Evolutionary conservation across 2,797 vertebrate species (phyloP).

Genomic region (Esox masquinongy): DNA sequence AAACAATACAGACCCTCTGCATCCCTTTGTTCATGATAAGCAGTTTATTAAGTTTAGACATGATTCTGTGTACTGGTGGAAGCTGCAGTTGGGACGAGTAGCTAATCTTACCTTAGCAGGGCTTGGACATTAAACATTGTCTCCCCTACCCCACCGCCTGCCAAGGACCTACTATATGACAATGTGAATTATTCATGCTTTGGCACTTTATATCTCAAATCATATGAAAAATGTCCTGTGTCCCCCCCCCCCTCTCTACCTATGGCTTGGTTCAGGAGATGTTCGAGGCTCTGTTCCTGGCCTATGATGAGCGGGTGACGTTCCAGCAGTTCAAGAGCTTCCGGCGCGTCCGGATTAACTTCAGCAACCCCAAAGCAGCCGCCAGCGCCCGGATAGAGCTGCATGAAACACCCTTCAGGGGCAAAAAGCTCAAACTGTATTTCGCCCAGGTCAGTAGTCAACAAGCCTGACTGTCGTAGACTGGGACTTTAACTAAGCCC

Average conservation of each 20-base stretch:
- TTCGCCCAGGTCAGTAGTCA: conserved; percentile 80
- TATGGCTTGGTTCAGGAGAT: conserved; percentile 74
- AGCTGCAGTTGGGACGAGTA: neutral
- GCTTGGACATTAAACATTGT: neutral
- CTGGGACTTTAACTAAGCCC: neutral
- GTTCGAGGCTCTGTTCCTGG: conserved; percentile 83
- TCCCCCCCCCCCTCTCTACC: neutral
- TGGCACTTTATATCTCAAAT: conserved; percentile 25
- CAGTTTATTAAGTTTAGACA: neutral
- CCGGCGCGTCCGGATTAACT: conserved; percentile 84
- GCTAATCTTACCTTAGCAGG: neutral
- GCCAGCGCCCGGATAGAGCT: conserved; percentile 87
- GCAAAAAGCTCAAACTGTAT: conserved; percentile 86
- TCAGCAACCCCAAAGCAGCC: conserved; percentile 83
- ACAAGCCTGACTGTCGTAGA: neutral
- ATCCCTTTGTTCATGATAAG: neutral
- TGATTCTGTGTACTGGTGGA: neutral
- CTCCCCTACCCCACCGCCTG: neutral
- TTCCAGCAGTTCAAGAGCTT: conserved; percentile 89
- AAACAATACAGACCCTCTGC: neutral
- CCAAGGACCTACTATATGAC: no score
- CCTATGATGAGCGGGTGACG: conserved; percentile 82
- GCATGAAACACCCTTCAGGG: conserved; percentile 85
- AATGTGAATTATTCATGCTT: conserved; percentile 33
- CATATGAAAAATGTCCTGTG: conserved; percentile 12